Evolutionary conservation across 2,888 invertebrate species (phyloP), one percentile per base, ranked within the genome.

Genomic region (Craniophora ligustri): DNA sequence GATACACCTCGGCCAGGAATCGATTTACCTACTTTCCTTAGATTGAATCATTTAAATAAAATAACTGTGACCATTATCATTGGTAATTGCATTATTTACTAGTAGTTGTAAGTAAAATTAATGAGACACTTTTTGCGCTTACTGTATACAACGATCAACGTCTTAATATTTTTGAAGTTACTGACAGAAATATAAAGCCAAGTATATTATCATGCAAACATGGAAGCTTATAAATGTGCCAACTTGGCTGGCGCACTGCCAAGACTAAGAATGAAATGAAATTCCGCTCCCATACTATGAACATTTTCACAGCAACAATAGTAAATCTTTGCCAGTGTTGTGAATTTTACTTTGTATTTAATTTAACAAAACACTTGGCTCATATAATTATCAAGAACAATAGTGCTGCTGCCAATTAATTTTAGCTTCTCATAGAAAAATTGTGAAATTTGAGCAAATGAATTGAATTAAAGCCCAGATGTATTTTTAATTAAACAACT

Each of bases 321-420:
- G 36, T 26, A 32, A 7, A 45, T 54, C 19, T 32, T 49, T 35
- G 36, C 26, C 32, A 14, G 21, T 38, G 14, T 41, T 59, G 47
- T 71, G 39, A 58, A 61, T 53, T 61, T 13, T 19, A 31, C 28
- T 45, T 30, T 47, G 39, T 42, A 62, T 54, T 55, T 47, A 59
- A 51, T 53, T 38, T 11, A 59, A 55, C 54, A 67, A 72, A 72
- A 64, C 54, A 63, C 47, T 59, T 47, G 48, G 68, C 64, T 74
- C 71, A 50, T 75, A 57, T 50, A 63, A 73, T 76, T 79, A 66
- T 65, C 8, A 36, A 19, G 35, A 70, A 80, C 79, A 79, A 81
- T 78, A 38, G 71, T 60, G 36, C 30, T 46, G 44, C 46, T 64
- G 46, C 41, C 66, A 61, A 67, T 63, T 67, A 21, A 69, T 68